phyloP scores from a whole-genome alignment of 2,888 invertebrate genomes.

The Endotricha flammealis region DNA sequence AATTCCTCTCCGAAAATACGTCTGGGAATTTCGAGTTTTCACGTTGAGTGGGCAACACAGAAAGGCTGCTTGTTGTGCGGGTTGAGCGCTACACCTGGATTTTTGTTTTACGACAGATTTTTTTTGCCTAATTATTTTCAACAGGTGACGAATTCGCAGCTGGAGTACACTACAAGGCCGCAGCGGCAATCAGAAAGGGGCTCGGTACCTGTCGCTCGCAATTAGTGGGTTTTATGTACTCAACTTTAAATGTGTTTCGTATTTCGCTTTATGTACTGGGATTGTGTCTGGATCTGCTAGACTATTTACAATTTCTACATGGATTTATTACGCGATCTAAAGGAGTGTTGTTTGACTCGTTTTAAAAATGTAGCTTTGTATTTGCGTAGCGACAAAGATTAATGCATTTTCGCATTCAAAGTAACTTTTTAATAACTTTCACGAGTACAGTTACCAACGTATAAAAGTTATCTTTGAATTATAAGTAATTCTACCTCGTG shows the following conservation, averaged over 20 bases:
- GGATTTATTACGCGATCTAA: too few relatives aligned
- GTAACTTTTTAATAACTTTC: too few relatives aligned
- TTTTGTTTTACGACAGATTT: conserved; percentile 73
- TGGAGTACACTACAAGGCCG: conserved; percentile 66
- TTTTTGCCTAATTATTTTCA: conserved; percentile 79
- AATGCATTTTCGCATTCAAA: too few relatives aligned
- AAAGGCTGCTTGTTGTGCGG: conserved; percentile 52
- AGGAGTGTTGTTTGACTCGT: too few relatives aligned
- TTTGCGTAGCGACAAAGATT: too few relatives aligned
- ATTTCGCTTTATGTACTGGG: conserved; percentile 12
- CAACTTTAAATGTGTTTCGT: conserved; percentile 25
- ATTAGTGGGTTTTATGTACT: conserved; percentile 57
- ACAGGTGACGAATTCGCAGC: conserved; percentile 76
- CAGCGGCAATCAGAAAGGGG: conserved; percentile 53
- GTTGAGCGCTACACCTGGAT: conserved; percentile 57
- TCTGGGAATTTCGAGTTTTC: conserved; percentile 42
- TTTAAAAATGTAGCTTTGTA: too few relatives aligned
- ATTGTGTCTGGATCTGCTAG: conserved; percentile 10
- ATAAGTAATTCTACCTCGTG: conserved; percentile 10
- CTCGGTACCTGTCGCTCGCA: conserved; percentile 63
- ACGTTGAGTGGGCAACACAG: conserved; percentile 61
- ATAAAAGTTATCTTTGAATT: too few relatives aligned
- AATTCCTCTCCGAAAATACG: conserved; percentile 46
- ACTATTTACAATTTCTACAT: not conserved
- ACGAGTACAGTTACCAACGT: too few relatives aligned